Evolutionary conservation across 2,113 vertebrate genomes (phyloP).

Genomic region (rat (Rattus norvegicus)): GRCr8 NC_086033.1:84998501-84999000

Average conservation of each 20-base stretch:
- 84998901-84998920: constrained; percentile 15
- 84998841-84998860: background rate
- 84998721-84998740: constrained; percentile 62
- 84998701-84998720: constrained; percentile 65
- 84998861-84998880: background rate
- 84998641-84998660: constrained; percentile 38
- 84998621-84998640: constrained; percentile 74
- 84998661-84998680: constrained; percentile 71
- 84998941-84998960: background rate
- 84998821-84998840: background rate
- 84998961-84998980: background rate
- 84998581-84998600: constrained; percentile 76
- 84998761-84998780: constrained; percentile 47
- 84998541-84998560: constrained; percentile 74
- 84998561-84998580: constrained; percentile 57
- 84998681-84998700: constrained; percentile 72
- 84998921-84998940: background rate
- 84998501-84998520: constrained; percentile 75
- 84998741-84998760: constrained; percentile 68
- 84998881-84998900: background rate
- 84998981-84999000: background rate
- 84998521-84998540: constrained; percentile 74
- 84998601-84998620: constrained; percentile 56
- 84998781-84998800: constrained; percentile 7
- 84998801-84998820: constrained; percentile 2